Conservation (phyloP, 2,797 vertebrate genomes). For the Caiman crocodilus region DNA sequence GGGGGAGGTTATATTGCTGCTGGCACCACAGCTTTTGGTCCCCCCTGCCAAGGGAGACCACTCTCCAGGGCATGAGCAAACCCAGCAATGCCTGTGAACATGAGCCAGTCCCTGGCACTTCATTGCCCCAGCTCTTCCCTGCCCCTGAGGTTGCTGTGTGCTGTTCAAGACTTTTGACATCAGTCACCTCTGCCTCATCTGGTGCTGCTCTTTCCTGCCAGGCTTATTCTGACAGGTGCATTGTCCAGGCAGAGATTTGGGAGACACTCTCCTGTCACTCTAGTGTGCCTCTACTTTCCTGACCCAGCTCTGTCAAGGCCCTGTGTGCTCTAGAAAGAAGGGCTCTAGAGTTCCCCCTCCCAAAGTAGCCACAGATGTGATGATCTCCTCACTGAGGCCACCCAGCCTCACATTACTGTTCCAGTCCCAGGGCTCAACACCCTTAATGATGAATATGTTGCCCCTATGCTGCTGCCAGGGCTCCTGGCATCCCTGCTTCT, state of each 20-base stretch:
- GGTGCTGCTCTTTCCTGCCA: neutral
- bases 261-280: neutral
- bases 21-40: too few species aligned
- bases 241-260: neutral
- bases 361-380: neutral
- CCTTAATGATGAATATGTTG: conserved; percentile 35
- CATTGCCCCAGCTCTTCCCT: neutral
- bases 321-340: neutral
- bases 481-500: accelerated
- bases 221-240: neutral
- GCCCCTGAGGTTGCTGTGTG: neutral
- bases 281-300: neutral
- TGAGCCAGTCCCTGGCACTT: too few species aligned
- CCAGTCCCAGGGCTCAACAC: neutral
- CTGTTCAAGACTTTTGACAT: neutral
- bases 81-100: too few species aligned
- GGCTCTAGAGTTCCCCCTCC: neutral
- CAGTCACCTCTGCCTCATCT: neutral
- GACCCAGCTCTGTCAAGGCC: neutral
- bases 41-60: neutral
- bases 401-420: accelerated
- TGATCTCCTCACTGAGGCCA: accelerated
- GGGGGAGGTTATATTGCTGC: neutral
- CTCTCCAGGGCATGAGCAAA: neutral
- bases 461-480: neutral